A percentile compares a stretch with the other conserved stretches of the same genome.
Conservation (phyloP, 1,140 invertebrate species). For the Listronotus oregonensis region DNA sequence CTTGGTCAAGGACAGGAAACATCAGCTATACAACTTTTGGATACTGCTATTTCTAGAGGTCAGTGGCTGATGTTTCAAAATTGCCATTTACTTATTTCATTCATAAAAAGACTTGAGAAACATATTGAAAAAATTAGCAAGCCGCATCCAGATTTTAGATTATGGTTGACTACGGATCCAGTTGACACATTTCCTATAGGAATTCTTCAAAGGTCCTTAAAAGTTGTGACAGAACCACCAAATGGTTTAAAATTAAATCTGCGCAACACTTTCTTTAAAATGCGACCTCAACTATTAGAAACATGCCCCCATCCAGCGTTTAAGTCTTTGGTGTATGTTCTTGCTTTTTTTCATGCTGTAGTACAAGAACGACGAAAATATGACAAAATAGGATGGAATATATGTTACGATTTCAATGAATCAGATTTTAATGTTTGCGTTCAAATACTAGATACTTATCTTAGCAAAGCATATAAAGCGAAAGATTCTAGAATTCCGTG, state of each 20-base stretch:
- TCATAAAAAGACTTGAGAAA: conserved; percentile 81
- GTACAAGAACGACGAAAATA: conserved; percentile 89
- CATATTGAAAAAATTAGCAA: conserved; percentile 75
- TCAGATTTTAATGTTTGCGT: conserved; percentile 88
- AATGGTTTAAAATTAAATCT: conserved; percentile 89
- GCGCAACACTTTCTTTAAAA: conserved; percentile 86
- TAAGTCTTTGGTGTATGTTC: conserved; percentile 78
- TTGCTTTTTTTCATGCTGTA: conserved; percentile 90
- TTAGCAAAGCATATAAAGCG: conserved; percentile 68
- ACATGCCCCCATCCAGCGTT: conserved; percentile 74
- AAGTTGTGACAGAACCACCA: conserved; percentile 70
- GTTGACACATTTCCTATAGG: conserved; percentile 85
- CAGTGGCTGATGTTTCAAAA: conserved; percentile 91
- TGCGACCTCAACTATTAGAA: conserved; percentile 71
- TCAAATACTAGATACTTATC: conserved; percentile 80
- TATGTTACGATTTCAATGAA: conserved; percentile 90
- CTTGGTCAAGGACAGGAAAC: conserved; percentile 89
- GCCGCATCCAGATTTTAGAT: conserved; percentile 86
- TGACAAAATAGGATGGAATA: conserved; percentile 93
- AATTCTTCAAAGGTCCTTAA: conserved; percentile 75
- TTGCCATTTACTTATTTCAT: conserved; percentile 83
- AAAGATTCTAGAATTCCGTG: conserved; percentile 75
- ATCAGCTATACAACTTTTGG: conserved; percentile 73
- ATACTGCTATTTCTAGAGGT: conserved; percentile 74
- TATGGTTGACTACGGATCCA: conserved; percentile 91